Conservation (phyloP, 2,113 vertebrate species). For the Lethenteron camtschaticum region DNA sequence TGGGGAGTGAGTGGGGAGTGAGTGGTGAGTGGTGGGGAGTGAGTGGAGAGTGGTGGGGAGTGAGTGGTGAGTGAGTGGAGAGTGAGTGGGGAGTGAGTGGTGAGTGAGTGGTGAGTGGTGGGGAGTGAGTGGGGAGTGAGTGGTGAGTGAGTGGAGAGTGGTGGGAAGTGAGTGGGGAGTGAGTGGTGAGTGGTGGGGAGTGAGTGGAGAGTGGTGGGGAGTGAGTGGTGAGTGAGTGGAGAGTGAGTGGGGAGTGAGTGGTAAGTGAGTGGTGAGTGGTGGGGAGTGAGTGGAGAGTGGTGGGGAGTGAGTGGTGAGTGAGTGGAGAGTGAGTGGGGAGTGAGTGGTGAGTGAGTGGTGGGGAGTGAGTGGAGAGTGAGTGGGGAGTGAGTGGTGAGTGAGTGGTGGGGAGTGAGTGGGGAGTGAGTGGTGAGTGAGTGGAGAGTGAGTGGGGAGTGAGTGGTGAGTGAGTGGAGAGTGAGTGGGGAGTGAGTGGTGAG, state of each 20-base stretch:
- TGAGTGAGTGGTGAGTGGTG: not conserved
- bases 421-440: not conserved
- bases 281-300: no score
- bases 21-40: not conserved
- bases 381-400: not conserved
- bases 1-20: not conserved
- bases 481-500: not conserved
- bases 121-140: not conserved
- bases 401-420: not conserved
- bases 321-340: not conserved
- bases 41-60: no score
- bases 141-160: not conserved
- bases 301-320: constrained; percentile 8
- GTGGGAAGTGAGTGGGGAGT: no score
- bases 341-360: not conserved
- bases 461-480: not conserved
- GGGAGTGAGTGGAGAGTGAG: not conserved
- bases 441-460: not conserved
- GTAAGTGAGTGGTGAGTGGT: no score
- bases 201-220: no score
- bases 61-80: not conserved
- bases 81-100: not conserved
- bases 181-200: not conserved
- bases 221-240: not conserved
- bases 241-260: no score